Base-by-base conservation (phyloP, 2,113 vertebrate genomes). In the Xyrauchen texanus region DNA sequence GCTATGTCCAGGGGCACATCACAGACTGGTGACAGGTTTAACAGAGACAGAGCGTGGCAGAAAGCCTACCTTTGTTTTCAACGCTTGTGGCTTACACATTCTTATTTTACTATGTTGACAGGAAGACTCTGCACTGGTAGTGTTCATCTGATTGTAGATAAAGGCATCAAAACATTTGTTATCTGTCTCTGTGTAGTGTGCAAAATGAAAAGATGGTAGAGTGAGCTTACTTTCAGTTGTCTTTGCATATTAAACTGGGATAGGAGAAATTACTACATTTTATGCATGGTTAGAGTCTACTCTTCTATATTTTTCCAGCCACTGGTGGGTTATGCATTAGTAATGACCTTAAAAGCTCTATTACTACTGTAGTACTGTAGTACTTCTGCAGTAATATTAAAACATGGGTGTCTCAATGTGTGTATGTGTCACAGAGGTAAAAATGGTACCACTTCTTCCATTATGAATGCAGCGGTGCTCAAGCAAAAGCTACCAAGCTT, bases 21-120 rank as follows among this genome's bases (percentile, higher is more conserved):
- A 61, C 69, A 82, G 81, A 45, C 52, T 76, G 72, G 66, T 62
- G 80, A 71, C 67, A 77, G 73, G 42, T 58, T 77, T 55, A 68
- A 46, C 45, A 53, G 64, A 63, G 69, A 78, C 76, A 67, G 75
- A 51, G 52, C 9, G 7, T 70, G 65, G 45, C 21, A 34, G 21
- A 34, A 3, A 1, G 46, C 45, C 71, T 42, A 49, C 52, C 16
- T 7, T 44, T 69, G 53, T 58, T 71, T 51, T 15, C 21, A 34
- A 34, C 21, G 3, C 21, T 34, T 34, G 21, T 34, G 21, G 21
- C 21, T 34, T 34, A 34, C 21, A 11, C 66, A 21, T 68, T 71
- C 42, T 58, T 58, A 55, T 55, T 55, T 12, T 12, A 11, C 52
- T 5, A 55, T 55, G 11, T 55, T 55, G 5, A 55, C 4, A 13